These are phyloP conservation scores for Pipistrellus nathusii DNA, from an alignment of 2,797 vertebrate genomes.

Conservation along the genomic window DNA sequence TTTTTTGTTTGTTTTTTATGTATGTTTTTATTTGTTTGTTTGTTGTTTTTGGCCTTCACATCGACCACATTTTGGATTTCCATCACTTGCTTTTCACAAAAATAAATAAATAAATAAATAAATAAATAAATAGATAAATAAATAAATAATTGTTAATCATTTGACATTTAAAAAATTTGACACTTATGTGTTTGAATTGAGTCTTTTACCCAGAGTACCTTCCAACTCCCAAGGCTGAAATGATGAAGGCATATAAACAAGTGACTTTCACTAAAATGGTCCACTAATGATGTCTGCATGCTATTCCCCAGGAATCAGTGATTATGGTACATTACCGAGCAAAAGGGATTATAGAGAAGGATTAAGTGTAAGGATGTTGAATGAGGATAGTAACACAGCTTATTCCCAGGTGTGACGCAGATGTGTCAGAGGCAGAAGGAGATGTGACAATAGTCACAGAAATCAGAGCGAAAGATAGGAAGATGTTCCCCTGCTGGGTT, in stretches of 20 bases:
- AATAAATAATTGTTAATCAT: background rate
- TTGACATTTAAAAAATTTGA: background rate
- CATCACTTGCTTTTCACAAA: background rate
- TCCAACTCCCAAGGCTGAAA: background rate
- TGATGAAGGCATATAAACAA: background rate
- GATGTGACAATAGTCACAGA: background rate
- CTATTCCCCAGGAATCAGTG: background rate
- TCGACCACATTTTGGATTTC: background rate
- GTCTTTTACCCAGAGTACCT: background rate
- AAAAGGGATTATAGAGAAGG: background rate
- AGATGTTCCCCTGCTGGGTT: background rate
- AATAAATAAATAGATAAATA: background rate
- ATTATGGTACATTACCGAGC: background rate
- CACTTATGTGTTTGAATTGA: background rate
- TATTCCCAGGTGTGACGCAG: background rate
- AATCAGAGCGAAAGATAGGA: background rate
- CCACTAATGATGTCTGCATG: background rate
- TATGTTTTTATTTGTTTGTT: background rate
- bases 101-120: background rate
- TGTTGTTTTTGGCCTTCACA: background rate
- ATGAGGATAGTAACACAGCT: background rate
- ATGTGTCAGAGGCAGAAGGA: background rate
- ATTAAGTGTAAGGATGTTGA: background rate
- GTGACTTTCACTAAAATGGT: background rate
- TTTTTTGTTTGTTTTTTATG: too few relatives aligned